Percentiles rank a stretch among this genome's conserved stretches.
phyloP scores from a whole-genome alignment of 2,113 vertebrate species.

The Ammospiza caudacuta region DNA sequence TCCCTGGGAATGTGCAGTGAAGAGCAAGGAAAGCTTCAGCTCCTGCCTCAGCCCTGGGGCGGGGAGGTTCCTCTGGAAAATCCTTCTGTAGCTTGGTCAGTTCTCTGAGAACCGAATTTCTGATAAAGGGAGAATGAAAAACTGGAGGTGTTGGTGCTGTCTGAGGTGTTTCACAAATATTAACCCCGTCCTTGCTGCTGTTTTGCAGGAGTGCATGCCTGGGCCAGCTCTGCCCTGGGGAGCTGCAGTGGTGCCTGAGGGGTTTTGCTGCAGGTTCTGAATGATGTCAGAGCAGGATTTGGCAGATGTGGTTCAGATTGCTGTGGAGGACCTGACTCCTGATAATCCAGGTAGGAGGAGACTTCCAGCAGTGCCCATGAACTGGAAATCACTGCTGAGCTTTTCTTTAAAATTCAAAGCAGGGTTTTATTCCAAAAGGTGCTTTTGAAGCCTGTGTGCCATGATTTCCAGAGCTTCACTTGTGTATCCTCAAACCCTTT shows the following conservation, averaged over 20 bases:
- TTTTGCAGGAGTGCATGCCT: slow-evolving; percentile 59
- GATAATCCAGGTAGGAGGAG: slow-evolving; percentile 79
- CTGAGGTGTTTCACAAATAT: rapidly evolving
- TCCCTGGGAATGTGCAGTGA: neutral
- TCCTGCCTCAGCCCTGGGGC: neutral
- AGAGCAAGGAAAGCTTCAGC: neutral
- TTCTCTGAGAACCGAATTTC: neutral
- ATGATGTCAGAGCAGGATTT: slow-evolving; percentile 96
- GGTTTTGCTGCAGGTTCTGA: slow-evolving; percentile 66
- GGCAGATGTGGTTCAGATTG: slow-evolving; percentile 96
- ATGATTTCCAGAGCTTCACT: neutral
- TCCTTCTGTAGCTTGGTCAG: neutral
- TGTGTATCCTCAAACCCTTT: neutral
- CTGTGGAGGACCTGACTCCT: slow-evolving; percentile 90
- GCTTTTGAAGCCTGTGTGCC: neutral
- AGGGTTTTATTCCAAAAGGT: neutral
- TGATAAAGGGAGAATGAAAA: neutral
- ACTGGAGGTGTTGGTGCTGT: rapidly evolving
- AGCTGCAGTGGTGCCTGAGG: neutral
- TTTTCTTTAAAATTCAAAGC: neutral
- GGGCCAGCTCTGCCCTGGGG: neutral
- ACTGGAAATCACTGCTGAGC: neutral
- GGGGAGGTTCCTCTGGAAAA: neutral
- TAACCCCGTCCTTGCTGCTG: neutral
- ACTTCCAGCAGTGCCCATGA: neutral